A percentile compares a stretch with the other conserved stretches of the same genome.
Evolutionary conservation across 2,888 invertebrate genomes (phyloP).

Genomic region (Polydrusus pterygomalis): DNA sequence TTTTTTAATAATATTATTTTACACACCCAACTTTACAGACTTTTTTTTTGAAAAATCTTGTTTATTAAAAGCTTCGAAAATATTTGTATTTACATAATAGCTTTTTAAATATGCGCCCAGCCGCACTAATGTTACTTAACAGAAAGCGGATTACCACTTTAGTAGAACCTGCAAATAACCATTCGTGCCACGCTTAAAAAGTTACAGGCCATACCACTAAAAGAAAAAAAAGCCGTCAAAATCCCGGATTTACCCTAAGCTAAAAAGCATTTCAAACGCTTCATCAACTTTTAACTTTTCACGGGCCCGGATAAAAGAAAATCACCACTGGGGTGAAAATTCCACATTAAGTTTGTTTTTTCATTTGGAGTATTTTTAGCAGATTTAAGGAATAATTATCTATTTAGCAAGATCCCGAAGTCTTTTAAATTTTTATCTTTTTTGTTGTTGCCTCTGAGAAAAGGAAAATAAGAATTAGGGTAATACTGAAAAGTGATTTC

Average conservation of each 20-base stretch:
- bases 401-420: background rate
- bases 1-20: too few species aligned
- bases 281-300: conserved; percentile 50
- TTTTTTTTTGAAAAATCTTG: too few species aligned
- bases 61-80: too few species aligned
- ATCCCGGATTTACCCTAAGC: conserved; percentile 30
- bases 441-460: too few species aligned
- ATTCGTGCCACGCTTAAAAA: conserved; percentile 28
- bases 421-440: background rate
- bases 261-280: conserved; percentile 46
- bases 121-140: background rate
- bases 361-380: conserved; percentile 34
- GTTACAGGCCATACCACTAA: conserved; percentile 11
- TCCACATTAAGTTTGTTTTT: conserved; percentile 32
- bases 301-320: conserved; percentile 34
- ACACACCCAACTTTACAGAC: too few species aligned
- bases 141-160: background rate
- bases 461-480: too few species aligned
- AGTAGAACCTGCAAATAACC: conserved; percentile 11
- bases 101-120: background rate
- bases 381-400: background rate
- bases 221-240: conserved; percentile 25
- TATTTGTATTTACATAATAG: background rate
- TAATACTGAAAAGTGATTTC: too few species aligned
- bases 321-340: conserved; percentile 19